Conservation (phyloP, 2,797 vertebrate species). For the Onychomys leucogaster region DNA sequence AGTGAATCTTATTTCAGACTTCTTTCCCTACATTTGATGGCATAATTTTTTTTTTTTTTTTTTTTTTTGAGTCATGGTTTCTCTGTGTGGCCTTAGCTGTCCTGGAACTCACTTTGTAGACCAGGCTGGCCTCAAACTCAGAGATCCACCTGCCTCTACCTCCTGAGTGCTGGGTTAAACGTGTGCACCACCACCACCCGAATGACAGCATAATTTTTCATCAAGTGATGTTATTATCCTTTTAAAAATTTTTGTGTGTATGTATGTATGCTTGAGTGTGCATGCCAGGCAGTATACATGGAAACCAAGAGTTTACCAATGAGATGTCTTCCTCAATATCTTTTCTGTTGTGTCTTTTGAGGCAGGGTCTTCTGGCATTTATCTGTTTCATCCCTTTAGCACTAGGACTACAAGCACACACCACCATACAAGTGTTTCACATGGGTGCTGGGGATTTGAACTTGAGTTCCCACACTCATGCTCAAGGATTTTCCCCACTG, state of each 20-base stretch:
- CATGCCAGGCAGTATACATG: not conserved
- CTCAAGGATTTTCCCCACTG: not conserved
- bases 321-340: not conserved
- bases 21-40: not conserved
- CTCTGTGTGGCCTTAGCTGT: too few species aligned
- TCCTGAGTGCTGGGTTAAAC: too few species aligned
- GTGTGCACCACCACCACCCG: too few species aligned
- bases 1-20: not conserved
- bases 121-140: too few species aligned
- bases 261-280: not conserved
- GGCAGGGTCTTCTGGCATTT: not conserved
- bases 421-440: too few species aligned
- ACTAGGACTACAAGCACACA: not conserved
- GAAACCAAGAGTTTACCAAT: not conserved
- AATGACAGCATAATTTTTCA: slow-evolving; percentile 65
- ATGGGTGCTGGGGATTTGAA: too few species aligned
- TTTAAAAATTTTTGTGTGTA: not conserved
- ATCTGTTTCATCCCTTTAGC: too few species aligned
- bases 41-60: not conserved
- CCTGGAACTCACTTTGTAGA: too few species aligned
- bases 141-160: too few species aligned
- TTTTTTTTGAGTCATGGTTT: not conserved
- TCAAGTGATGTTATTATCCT: slow-evolving; percentile 4
- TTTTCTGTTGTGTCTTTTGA: not conserved
- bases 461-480: not conserved